Conservation (phyloP, 2,888 invertebrate genomes). For the Drosophila bunnanda region DNA sequence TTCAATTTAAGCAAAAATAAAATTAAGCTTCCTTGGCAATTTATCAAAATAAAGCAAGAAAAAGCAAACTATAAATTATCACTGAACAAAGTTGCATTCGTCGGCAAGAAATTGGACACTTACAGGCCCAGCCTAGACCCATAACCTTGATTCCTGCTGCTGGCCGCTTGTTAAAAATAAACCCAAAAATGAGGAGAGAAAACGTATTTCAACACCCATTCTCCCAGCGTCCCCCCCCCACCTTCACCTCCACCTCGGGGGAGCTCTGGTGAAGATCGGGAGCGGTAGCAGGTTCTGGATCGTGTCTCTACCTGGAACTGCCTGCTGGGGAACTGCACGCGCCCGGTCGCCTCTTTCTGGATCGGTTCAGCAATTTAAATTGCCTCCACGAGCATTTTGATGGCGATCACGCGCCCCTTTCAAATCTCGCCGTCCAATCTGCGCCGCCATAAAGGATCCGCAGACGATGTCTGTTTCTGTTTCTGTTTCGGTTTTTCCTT, state of each 20-base stretch:
- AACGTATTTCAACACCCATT: conserved; percentile 69
- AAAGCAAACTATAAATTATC: conserved; percentile 64
- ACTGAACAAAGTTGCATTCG: conserved; percentile 54
- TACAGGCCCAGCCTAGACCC: conserved; percentile 30
- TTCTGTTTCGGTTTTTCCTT: conserved; percentile 15
- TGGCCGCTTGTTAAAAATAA: conserved; percentile 51
- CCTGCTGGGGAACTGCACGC: conserved; percentile 49
- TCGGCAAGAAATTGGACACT: conserved; percentile 22
- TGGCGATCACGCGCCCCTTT: conserved; percentile 80
- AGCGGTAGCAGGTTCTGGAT: conserved; percentile 46
- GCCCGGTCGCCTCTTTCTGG: conserved; percentile 33
- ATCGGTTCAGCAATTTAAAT: conserved; percentile 77
- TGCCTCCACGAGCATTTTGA: conserved; percentile 82
- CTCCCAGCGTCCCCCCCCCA: conserved; percentile 22
- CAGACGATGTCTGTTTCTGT: conserved; percentile 39
- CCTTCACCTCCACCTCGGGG: neutral
- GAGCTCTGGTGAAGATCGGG: conserved; percentile 13
- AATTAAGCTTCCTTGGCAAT: conserved; percentile 14
- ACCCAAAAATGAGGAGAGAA: conserved; percentile 20
- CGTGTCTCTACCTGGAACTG: conserved; percentile 43
- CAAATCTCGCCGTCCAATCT: conserved; percentile 71
- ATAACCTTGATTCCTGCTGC: conserved; percentile 36
- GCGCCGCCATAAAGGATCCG: conserved; percentile 68
- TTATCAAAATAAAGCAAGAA: conserved; percentile 4
- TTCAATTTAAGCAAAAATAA: neutral